phyloP scores from a whole-genome alignment of 2,113 vertebrate species.

The Sardina pilchardus region DNA sequence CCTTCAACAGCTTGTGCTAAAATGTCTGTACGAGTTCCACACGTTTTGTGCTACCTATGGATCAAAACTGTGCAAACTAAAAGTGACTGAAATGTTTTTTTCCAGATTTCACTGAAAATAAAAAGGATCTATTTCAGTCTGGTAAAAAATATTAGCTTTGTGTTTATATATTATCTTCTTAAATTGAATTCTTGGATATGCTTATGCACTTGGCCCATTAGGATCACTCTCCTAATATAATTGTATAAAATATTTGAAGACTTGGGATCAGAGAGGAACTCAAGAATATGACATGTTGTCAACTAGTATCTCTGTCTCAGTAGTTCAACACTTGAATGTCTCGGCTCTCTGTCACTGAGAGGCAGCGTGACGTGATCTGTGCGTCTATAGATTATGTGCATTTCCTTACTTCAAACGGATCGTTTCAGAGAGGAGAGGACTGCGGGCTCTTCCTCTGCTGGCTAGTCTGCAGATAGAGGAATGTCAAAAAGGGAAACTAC shows the following conservation, averaged over 20 bases:
- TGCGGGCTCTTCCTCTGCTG: not conserved
- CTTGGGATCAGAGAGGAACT: not conserved
- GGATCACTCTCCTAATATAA: conserved; percentile 5
- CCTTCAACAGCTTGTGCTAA: conserved; percentile 42
- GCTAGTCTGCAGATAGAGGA: conserved; percentile 3
- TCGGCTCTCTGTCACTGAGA: not conserved
- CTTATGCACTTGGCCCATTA: not conserved
- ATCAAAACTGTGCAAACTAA: conserved; percentile 14
- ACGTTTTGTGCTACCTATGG: conserved; percentile 41
- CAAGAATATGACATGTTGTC: not conserved
- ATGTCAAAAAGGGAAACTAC: conserved; percentile 1
- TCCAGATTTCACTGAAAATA: conserved; percentile 1
- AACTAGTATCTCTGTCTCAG: not conserved
- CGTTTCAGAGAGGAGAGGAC: not conserved
- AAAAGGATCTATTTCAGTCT: not conserved
- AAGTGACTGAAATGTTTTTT: conserved; percentile 2
- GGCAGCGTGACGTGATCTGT: not conserved
- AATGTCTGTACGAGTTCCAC: conserved; percentile 19
- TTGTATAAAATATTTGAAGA: not conserved
- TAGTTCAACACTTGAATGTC: not conserved
- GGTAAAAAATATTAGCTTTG: conserved; percentile 10
- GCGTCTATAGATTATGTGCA: not conserved
- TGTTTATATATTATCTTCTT: conserved; percentile 1
- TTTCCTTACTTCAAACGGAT: not conserved
- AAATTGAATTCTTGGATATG: not conserved